phyloP scores from a whole-genome alignment of 2,888 invertebrate genomes.

The Fissipunctia ypsillon region DNA sequence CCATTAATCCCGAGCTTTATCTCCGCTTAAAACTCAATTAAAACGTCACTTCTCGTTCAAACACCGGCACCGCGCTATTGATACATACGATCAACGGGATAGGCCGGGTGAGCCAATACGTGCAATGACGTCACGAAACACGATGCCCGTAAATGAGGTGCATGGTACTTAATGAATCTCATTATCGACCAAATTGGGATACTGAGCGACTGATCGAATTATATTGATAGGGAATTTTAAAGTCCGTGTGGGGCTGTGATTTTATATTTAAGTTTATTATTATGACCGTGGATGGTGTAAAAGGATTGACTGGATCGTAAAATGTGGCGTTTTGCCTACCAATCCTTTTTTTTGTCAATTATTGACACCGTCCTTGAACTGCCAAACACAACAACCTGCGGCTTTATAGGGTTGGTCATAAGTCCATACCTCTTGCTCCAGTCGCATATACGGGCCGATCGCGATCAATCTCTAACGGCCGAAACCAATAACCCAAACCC shows the following conservation, averaged over 20 bases:
- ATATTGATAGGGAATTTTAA: slow-evolving; percentile 30
- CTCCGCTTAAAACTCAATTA: slow-evolving; percentile 25
- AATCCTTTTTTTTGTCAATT: too few relatives aligned
- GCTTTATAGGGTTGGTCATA: too few relatives aligned
- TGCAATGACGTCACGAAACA: slow-evolving; percentile 3
- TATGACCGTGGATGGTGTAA: too few relatives aligned
- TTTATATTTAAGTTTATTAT: not conserved
- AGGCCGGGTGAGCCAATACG: slow-evolving; percentile 8
- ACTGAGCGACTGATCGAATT: slow-evolving; percentile 29
- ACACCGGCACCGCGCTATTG: slow-evolving; percentile 14
- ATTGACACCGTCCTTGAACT: too few relatives aligned
- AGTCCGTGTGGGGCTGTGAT: not conserved
- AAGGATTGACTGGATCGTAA: too few relatives aligned
- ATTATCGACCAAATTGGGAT: slow-evolving; percentile 34
- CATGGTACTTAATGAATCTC: slow-evolving; percentile 35
- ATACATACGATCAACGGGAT: slow-evolving; percentile 25
- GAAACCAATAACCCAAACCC: too few relatives aligned
- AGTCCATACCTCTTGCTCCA: too few relatives aligned
- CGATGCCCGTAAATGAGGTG: slow-evolving; percentile 34
- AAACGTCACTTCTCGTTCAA: slow-evolving; percentile 24
- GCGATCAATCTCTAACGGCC: too few relatives aligned
- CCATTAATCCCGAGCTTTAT: slow-evolving; percentile 7
- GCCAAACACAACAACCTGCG: too few relatives aligned
- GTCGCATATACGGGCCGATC: too few relatives aligned
- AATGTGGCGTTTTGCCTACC: not conserved